A percentile compares a stretch with the other conserved stretches of the same genome.
phyloP scores from a whole-genome alignment of 1,140 invertebrate genomes.

The Notospermus geniculatus region DNA sequence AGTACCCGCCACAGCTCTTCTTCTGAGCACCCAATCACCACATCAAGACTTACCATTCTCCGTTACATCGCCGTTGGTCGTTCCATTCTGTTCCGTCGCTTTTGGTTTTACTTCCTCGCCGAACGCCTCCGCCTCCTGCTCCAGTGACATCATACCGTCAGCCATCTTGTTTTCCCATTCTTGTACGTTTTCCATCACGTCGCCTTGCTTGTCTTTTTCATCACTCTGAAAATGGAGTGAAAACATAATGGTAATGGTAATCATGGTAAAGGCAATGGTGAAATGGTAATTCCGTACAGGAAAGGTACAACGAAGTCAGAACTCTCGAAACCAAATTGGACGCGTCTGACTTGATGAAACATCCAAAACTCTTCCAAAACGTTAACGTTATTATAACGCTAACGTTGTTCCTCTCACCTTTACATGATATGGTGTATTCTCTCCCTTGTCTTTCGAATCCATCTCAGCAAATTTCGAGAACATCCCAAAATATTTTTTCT shows the following conservation, averaged over 20 bases:
- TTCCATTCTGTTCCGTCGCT: constrained; percentile 1
- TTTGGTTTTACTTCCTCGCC: constrained; percentile 34
- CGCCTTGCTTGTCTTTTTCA: constrained; percentile 11
- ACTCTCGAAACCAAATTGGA: background rate
- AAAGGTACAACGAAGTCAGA: no score
- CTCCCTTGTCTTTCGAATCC: constrained; percentile 40
- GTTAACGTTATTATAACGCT: no score
- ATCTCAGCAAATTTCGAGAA: constrained; percentile 64
- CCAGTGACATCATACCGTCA: constrained; percentile 45
- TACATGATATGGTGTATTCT: constrained; percentile 14
- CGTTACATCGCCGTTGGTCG: background rate
- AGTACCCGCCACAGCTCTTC: no score
- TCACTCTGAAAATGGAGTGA: background rate
- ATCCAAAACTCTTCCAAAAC: no score
- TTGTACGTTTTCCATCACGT: constrained; percentile 34
- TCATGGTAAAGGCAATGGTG: no score
- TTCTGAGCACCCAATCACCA: no score
- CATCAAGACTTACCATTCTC: background rate
- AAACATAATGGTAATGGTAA: no score
- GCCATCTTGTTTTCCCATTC: constrained; percentile 52
- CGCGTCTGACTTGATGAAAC: background rate
- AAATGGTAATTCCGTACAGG: no score
- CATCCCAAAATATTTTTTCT: constrained; percentile 91
- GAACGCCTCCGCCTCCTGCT: constrained; percentile 47
- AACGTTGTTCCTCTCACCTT: background rate